Percentiles rank a stretch among this genome's conserved stretches.
Conservation (phyloP, 1,140 invertebrate species). For the Neotoxoptera formosana region DNA sequence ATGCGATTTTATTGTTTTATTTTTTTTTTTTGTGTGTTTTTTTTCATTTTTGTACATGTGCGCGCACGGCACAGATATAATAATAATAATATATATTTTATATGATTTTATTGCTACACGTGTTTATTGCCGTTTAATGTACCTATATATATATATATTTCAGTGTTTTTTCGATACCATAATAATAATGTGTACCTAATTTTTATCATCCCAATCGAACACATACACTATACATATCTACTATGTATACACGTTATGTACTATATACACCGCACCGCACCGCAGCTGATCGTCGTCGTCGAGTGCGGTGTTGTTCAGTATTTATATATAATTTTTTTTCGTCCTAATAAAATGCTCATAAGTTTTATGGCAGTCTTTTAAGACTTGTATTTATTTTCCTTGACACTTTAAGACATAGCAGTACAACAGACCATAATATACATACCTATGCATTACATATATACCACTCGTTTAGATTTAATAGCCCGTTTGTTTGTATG, state of each 20-base stretch:
- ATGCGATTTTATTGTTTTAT: conserved; percentile 59
- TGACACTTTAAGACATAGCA: conserved; percentile 7
- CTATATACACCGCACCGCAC: neutral
- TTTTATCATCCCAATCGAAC: conserved; percentile 37
- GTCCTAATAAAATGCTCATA: conserved; percentile 23
- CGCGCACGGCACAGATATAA: neutral
- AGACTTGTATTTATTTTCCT: neutral
- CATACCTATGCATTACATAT: neutral
- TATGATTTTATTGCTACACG: conserved; percentile 48
- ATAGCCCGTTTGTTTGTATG: neutral
- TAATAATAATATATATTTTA: conserved; percentile 42
- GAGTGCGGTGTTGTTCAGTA: neutral
- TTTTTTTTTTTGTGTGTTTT: neutral
- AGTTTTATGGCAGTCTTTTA: conserved; percentile 33
- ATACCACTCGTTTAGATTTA: neutral
- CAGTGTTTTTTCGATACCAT: conserved; percentile 22
- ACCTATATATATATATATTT: no score
- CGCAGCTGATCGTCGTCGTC: neutral
- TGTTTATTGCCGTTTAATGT: conserved; percentile 52
- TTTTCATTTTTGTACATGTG: neutral
- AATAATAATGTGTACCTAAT: conserved; percentile 7
- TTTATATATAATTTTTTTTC: neutral
- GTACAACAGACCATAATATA: neutral
- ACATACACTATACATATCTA: conserved; percentile 10
- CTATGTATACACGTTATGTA: neutral